Percentiles rank a stretch among this genome's conserved stretches.
These are phyloP conservation scores for Tylochromis polylepis DNA, from an alignment of 2,113 vertebrate species.

Conservation along the genomic window DNA sequence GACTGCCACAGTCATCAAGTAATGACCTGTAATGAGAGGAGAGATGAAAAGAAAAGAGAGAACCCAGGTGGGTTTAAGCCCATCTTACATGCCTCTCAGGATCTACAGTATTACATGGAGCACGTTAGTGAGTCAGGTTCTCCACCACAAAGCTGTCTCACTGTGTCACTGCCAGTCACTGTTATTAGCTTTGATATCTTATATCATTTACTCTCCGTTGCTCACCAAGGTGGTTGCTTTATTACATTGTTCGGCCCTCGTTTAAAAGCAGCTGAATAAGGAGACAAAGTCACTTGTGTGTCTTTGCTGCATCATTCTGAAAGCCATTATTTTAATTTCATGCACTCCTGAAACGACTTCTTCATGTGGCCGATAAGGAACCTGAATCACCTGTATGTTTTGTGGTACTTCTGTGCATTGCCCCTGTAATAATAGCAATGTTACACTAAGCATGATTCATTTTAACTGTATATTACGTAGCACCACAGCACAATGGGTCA, in stretches of 20 bases:
- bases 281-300: neutral
- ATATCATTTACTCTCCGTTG: neutral
- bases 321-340: constrained; percentile 25
- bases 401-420: neutral
- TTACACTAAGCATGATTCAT: constrained; percentile 12
- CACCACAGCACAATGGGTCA: neutral
- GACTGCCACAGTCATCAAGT: constrained; percentile 23
- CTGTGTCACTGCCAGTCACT: neutral
- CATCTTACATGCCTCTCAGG: neutral
- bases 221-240: constrained; percentile 1
- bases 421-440: constrained; percentile 14
- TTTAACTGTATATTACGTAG: constrained; percentile 5
- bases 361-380: neutral
- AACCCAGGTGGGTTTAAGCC: constrained; percentile 18
- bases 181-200: constrained; percentile 8
- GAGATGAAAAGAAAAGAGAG: constrained; percentile 7
- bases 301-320: neutral
- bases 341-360: constrained; percentile 6
- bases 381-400: neutral
- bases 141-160: neutral
- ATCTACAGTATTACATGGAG: constrained; percentile 28
- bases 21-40: constrained; percentile 51
- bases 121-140: constrained; percentile 37
- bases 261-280: neutral
- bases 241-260: neutral